Conservation (phyloP, 2,888 invertebrate genomes). For the Cremastinae sp. region DNA sequence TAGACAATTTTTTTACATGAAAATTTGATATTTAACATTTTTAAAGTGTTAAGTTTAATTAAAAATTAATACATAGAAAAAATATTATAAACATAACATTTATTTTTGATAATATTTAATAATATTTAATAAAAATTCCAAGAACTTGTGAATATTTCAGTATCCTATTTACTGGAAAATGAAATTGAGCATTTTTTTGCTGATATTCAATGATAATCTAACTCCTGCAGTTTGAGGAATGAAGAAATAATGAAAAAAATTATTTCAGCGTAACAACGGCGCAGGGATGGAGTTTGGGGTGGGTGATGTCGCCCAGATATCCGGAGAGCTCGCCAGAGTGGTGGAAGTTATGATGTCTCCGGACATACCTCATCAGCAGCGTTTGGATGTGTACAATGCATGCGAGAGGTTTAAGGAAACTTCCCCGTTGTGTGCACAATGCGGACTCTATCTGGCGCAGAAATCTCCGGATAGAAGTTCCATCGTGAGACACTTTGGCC, state of each 20-base stretch:
- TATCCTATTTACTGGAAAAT: no score
- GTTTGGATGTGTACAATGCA: slow-evolving; percentile 91
- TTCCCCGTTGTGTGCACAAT: slow-evolving; percentile 93
- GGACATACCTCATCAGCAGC: slow-evolving; percentile 87
- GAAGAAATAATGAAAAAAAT: neutral
- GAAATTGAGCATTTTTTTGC: no score
- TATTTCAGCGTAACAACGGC: slow-evolving; percentile 39
- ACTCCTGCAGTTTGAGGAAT: no score
- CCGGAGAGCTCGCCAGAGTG: slow-evolving; percentile 89
- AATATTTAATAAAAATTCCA: no score
- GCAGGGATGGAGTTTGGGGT: slow-evolving; percentile 80
- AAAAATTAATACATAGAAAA: no score
- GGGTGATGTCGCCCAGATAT: slow-evolving; percentile 85
- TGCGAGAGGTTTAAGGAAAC: slow-evolving; percentile 93
- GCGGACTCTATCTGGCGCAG: slow-evolving; percentile 90
- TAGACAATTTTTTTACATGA: slow-evolving; percentile 4
- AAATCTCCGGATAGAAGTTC: slow-evolving; percentile 86
- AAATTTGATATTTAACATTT: neutral
- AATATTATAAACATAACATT: no score
- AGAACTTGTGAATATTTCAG: no score
- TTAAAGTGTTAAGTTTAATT: no score
- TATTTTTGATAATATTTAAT: no score
- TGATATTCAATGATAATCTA: no score
- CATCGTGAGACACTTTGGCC: slow-evolving; percentile 93
- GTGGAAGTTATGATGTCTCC: slow-evolving; percentile 92